Percentiles rank a stretch among this genome's conserved stretches.
Conservation (phyloP, 2,888 invertebrate genomes). For the Celastrina argiolus region DNA sequence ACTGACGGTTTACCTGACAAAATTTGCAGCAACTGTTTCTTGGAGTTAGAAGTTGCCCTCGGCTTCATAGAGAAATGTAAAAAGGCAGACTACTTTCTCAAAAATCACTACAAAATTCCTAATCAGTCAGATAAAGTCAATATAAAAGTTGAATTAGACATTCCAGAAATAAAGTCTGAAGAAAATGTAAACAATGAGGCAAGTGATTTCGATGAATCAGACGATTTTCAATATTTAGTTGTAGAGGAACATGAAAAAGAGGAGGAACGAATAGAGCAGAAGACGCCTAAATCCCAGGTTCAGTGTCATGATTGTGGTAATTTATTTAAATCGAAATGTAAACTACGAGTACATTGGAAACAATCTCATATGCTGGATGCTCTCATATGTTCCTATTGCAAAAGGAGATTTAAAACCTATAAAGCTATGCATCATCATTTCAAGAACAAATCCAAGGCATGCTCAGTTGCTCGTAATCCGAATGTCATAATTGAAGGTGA, state of each 20-base stretch:
- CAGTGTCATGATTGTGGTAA: constrained; percentile 50
- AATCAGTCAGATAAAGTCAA: not conserved
- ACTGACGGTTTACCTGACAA: constrained; percentile 55
- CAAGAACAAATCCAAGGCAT: constrained; percentile 38
- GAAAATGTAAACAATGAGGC: not conserved
- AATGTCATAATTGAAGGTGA: constrained; percentile 45
- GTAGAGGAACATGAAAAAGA: not conserved
- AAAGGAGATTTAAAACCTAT: constrained; percentile 45
- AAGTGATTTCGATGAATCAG: not conserved
- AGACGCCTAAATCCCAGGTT: constrained; percentile 30
- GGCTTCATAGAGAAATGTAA: constrained; percentile 56
- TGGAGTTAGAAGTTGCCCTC: constrained; percentile 52
- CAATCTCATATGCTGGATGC: constrained; percentile 39
- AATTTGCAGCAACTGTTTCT: constrained; percentile 56
- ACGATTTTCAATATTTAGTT: not conserved
- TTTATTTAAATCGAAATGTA: constrained; percentile 48
- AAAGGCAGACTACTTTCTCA: constrained; percentile 27
- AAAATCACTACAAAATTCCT: not conserved
- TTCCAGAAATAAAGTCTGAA: constrained; percentile 7
- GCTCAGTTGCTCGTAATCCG: constrained; percentile 37
- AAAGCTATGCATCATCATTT: constrained; percentile 45
- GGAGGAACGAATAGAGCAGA: not conserved
- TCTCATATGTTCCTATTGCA: constrained; percentile 42
- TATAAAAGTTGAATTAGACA: not conserved
- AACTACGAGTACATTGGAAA: constrained; percentile 50